Base-by-base conservation (phyloP, 2,888 invertebrate species). In the Meta bourneti region DNA sequence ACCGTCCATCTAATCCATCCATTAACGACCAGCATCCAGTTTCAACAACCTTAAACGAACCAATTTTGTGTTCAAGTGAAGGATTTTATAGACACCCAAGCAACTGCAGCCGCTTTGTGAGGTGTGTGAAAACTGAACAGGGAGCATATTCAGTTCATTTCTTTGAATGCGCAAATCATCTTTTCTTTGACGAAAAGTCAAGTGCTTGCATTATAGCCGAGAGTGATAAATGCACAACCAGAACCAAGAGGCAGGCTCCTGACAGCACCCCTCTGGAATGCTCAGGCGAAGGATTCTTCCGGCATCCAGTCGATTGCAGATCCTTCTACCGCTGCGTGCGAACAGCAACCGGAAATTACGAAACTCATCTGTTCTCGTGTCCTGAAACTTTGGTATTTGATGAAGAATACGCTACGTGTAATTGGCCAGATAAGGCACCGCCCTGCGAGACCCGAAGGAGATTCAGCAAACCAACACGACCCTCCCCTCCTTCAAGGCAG, bases 341-440 rank as follows among this genome's bases (percentile, higher is more conserved):
- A 75, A 48, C 52, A 70, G 49, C 75, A 4, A 81, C 77, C 34
- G 90, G 93, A 8, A 20, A n/a, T 51, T 97, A 97, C 94, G 97
- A 96, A 94, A 97, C 97, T n/a, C 92, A 93, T 69, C 72, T 85
- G 34, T 97, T 97, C 78, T 97, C 97, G 94, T 97, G 97, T 94
- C 97, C 97, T n/a, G 81, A 96, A 48, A 97, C 97, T 13, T 95
- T 97, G 87, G 97, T 97, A 0, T 97, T 97, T 94, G 97, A 97
- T 94, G 93, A 93, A 82, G 91, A 91, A 72, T 89, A 81, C 70
- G 88, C 81, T 0, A 91, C 97, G 83, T 97, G 97, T 94, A 97
- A 97, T 7, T 97, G 97, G 97, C 97, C 97, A 0, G 96, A 97
- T 0, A 95, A 97, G 94, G 96, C 97, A 94, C 96, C 97, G 1